These are phyloP conservation scores for Psophia crepitans DNA, from an alignment of 2,113 vertebrate genomes.

Conservation along the genomic window DNA sequence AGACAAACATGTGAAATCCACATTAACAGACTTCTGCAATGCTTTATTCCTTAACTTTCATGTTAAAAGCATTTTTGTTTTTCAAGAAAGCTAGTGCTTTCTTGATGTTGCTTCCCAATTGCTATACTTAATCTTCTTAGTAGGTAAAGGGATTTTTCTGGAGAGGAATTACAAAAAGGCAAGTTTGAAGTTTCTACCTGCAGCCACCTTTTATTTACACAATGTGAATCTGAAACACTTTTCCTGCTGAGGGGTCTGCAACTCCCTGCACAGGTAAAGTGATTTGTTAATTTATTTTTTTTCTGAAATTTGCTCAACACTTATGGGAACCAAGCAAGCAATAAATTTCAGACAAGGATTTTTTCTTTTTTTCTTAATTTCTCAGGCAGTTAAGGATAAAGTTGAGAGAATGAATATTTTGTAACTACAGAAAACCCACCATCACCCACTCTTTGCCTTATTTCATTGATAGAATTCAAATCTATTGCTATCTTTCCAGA, in stretches of 20 bases:
- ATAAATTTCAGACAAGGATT: not conserved
- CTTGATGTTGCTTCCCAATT: not conserved
- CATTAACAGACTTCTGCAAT: not conserved
- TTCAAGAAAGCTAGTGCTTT: not conserved
- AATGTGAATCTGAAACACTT: not conserved
- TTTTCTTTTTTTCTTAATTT: not conserved
- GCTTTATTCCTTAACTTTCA: not conserved
- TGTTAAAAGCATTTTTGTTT: not conserved
- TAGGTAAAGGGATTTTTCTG: not conserved
- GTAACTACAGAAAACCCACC: not conserved
- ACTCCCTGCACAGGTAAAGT: not conserved
- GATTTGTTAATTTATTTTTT: not conserved
- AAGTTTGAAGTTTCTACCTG: not conserved
- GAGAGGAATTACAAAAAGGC: not conserved
- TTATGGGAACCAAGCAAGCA: not conserved
- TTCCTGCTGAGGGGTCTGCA: not conserved
- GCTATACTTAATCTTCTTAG: not conserved
- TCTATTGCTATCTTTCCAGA: slow-evolving; percentile 12
- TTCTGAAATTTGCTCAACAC: not conserved
- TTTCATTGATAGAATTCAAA: not conserved
- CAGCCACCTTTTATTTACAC: not conserved
- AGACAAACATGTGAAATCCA: not conserved
- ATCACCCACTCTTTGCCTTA: not conserved
- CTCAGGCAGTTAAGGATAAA: not conserved
- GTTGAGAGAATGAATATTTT: not conserved